Conservation (phyloP, 2,888 invertebrate genomes). For the Spodoptera littoralis region DNA sequence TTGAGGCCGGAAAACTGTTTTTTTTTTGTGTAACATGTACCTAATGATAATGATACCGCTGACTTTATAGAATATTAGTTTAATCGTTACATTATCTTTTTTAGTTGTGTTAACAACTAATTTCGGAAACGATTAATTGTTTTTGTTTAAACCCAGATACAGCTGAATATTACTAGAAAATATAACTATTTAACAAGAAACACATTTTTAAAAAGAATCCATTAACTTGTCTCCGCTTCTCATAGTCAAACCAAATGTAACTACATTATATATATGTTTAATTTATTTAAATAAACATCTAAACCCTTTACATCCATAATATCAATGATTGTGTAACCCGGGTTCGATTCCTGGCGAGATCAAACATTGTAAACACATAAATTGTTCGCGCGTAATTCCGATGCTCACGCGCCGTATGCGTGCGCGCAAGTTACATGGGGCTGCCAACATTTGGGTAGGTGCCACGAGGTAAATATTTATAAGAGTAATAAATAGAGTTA, state of each 20-base stretch:
- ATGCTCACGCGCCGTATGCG: conserved; percentile 32
- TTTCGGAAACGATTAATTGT: no score
- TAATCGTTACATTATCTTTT: no score
- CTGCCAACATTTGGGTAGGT: conserved; percentile 15
- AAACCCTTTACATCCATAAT: conserved; percentile 22
- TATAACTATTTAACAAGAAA: no score
- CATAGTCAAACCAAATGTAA: no score
- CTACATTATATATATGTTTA: no score
- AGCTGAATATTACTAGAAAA: no score
- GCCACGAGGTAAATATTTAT: background rate
- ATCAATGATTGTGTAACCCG: conserved; percentile 20
- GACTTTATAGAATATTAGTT: no score
- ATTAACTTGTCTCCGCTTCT: background rate
- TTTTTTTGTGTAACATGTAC: no score
- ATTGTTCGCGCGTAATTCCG: conserved; percentile 45
- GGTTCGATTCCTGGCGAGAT: conserved; percentile 48
- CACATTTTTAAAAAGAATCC: background rate
- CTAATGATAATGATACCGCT: no score
- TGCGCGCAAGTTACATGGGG: conserved; percentile 31
- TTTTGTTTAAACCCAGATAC: no score
- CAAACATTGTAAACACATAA: conserved; percentile 58
- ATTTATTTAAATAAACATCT: background rate
- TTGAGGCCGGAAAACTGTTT: no score
- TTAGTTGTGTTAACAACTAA: no score
- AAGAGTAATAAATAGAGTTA: background rate